Evolutionary conservation across 2,888 invertebrate genomes (phyloP).

Genomic region (Sarcophaga subvicina): DNA sequence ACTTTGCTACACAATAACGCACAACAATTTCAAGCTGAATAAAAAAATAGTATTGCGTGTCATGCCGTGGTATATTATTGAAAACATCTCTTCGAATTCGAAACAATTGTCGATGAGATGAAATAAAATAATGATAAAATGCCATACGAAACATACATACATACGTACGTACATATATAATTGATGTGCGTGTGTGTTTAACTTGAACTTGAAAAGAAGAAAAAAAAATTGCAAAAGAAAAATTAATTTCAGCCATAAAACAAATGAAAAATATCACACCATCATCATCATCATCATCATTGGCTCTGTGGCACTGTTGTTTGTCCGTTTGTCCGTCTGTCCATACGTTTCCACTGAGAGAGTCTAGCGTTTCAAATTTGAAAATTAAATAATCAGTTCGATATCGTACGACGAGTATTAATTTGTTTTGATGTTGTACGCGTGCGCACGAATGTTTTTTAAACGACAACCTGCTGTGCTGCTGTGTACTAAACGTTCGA

Average conservation of each 20-base stretch:
- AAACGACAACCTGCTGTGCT: slow-evolving; percentile 69
- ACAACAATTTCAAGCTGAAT: slow-evolving; percentile 59
- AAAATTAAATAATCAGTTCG: slow-evolving; percentile 80
- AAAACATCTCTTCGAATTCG: slow-evolving; percentile 58
- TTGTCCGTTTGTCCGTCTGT: not conserved
- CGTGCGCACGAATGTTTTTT: slow-evolving; percentile 78
- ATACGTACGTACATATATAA: slow-evolving; percentile 62
- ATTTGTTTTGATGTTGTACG: slow-evolving; percentile 80
- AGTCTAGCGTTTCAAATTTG: slow-evolving; percentile 28
- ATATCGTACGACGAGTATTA: slow-evolving; percentile 76
- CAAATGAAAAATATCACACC: slow-evolving; percentile 17
- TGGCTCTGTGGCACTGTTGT: too few species aligned
- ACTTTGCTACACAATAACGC: slow-evolving; percentile 44
- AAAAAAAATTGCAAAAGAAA: slow-evolving; percentile 24
- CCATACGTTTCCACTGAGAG: not conserved
- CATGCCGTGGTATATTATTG: slow-evolving; percentile 67
- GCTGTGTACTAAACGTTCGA: slow-evolving; percentile 55
- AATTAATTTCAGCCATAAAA: slow-evolving; percentile 55
- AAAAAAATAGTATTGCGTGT: slow-evolving; percentile 58
- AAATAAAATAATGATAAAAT: slow-evolving; percentile 67
- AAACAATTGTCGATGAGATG: slow-evolving; percentile 67
- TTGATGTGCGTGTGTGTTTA: slow-evolving; percentile 63
- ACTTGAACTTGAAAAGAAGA: slow-evolving; percentile 38
- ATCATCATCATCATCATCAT: slow-evolving; percentile 52
- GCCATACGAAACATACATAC: slow-evolving; percentile 59